Percentiles rank a stretch among this genome's conserved stretches.
Conservation (phyloP, 2,113 vertebrate species). For the Puma concolor region DNA sequence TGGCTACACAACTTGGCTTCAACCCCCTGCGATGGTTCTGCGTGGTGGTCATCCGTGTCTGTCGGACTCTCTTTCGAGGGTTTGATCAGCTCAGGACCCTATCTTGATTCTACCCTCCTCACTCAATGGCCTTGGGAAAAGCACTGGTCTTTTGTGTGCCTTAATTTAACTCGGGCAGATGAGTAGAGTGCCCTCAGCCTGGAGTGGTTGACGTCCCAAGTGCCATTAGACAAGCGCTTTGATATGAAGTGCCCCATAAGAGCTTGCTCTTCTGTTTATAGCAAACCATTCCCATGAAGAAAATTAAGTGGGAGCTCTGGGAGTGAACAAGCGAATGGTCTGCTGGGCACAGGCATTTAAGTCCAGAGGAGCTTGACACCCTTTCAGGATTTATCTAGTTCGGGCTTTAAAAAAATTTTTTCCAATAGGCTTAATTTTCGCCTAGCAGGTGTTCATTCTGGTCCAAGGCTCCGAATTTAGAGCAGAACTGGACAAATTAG, state of each 20-base stretch:
- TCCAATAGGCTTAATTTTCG: not conserved
- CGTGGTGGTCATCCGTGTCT: not conserved
- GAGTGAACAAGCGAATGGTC: not conserved
- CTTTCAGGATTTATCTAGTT: not conserved
- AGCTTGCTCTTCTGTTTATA: slow-evolving; percentile 49
- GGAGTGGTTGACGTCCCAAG: not conserved
- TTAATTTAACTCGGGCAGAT: slow-evolving; percentile 20
- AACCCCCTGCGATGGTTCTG: accelerated
- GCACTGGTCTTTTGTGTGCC: not conserved
- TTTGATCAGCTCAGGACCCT: not conserved
- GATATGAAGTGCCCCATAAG: slow-evolving; percentile 31
- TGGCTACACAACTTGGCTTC: not conserved
- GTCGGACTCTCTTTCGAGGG: not conserved
- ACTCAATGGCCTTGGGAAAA: not conserved
- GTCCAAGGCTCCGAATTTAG: not conserved
- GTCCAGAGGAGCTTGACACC: not conserved
- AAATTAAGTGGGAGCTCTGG: not conserved
- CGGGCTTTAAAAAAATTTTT: not conserved
- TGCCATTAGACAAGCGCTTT: slow-evolving; percentile 26
- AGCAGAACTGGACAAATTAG: slow-evolving; percentile 50
- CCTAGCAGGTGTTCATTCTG: not conserved
- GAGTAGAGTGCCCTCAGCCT: not conserved
- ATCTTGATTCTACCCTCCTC: not conserved
- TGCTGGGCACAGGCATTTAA: not conserved
- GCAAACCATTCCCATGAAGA: not conserved